phyloP scores from a whole-genome alignment of 2,113 vertebrate genomes.

The Eclectus roratus region DNA sequence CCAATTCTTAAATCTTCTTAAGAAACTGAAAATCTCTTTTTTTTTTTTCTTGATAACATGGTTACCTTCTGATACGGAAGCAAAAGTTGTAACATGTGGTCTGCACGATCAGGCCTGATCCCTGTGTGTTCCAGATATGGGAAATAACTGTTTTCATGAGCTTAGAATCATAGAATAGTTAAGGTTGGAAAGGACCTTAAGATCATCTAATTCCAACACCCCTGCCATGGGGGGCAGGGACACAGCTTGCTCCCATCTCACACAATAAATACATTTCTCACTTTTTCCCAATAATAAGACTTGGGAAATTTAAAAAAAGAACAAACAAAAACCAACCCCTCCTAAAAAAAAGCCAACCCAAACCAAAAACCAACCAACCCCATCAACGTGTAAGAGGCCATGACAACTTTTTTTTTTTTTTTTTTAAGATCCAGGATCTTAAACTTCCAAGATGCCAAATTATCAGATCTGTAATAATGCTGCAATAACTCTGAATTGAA shows the following conservation, averaged over 20 bases:
- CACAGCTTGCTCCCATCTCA: not conserved
- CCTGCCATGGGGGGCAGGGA: no score
- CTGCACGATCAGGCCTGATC: not conserved
- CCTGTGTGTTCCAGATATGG: not conserved
- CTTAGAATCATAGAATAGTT: not conserved
- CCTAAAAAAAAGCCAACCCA: no score
- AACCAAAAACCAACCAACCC: not conserved
- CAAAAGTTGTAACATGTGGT: not conserved
- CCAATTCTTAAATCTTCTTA: not conserved
- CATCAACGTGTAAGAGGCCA: not conserved
- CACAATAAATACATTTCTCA: not conserved
- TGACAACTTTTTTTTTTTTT: not conserved
- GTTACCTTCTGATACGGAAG: not conserved
- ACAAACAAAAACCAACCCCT: no score
- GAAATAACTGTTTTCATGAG: not conserved
- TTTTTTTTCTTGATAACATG: not conserved
- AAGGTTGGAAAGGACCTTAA: no score
- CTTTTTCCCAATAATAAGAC: not conserved
- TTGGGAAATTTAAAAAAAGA: not conserved
- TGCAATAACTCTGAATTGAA: not conserved
- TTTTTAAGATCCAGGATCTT: not conserved
- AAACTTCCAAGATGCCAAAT: not conserved
- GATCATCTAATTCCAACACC: no score
- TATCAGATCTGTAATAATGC: not conserved
- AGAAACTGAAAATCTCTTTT: not conserved